phyloP scores from a whole-genome alignment of 2,113 vertebrate genomes.

The Manacus vitellinus region DNA sequence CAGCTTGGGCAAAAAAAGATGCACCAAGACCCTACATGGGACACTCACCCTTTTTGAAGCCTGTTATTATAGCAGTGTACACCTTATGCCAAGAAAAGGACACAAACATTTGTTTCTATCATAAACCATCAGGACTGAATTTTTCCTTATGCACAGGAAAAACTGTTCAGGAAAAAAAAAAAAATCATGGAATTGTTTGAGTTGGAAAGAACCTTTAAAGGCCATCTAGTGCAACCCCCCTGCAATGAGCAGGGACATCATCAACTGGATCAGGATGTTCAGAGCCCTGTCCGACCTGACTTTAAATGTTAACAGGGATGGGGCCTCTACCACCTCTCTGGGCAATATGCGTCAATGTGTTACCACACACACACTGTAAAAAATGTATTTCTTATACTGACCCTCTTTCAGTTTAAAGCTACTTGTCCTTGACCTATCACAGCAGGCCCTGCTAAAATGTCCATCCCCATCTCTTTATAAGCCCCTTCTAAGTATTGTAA shows the following conservation, averaged over 20 bases:
- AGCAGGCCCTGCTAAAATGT: not conserved
- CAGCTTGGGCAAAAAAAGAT: not conserved
- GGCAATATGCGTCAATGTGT: not conserved
- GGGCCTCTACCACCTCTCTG: not conserved
- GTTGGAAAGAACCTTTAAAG: not conserved
- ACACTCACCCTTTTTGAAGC: not conserved
- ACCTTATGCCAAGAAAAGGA: not conserved
- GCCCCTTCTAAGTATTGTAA: not conserved
- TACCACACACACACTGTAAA: not conserved
- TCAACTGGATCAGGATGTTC: not conserved
- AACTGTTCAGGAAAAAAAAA: not conserved
- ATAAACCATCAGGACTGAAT: not conserved
- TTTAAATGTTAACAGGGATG: not conserved
- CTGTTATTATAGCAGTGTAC: not conserved
- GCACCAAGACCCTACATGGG: not conserved
- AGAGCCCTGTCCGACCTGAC: not conserved
- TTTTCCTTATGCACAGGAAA: not conserved
- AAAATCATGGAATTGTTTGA: not conserved
- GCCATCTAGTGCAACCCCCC: not conserved
- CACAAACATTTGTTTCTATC: not conserved
- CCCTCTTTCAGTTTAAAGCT: not conserved
- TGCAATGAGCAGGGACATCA: not conserved
- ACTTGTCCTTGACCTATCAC: not conserved
- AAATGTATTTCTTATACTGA: not conserved
- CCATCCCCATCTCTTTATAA: not conserved